Evolutionary conservation across 2,888 invertebrate species (phyloP).

Genomic region (Protophormia terraenovae): DNA sequence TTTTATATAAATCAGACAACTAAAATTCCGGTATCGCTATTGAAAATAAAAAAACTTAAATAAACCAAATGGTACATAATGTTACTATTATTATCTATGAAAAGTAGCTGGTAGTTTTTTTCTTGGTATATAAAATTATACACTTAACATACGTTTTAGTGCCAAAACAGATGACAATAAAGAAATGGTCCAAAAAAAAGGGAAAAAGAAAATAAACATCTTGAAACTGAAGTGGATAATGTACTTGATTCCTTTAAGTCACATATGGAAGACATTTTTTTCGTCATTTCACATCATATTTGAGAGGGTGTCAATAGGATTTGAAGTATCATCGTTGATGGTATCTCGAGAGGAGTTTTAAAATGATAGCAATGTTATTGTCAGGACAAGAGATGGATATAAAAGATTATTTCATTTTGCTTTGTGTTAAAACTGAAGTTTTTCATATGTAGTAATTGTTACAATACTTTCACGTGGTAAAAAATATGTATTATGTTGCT

Average conservation of each 20-base stretch:
- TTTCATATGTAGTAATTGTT: no score
- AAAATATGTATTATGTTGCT: no score
- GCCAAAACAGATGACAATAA: slow-evolving; percentile 63
- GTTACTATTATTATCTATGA: slow-evolving; percentile 23
- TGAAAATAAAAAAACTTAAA: slow-evolving; percentile 20
- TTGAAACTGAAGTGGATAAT: slow-evolving; percentile 59
- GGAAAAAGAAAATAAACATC: slow-evolving; percentile 26
- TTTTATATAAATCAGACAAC: slow-evolving; percentile 11
- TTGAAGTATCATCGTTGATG: slow-evolving; percentile 35
- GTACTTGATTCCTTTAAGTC: slow-evolving; percentile 44
- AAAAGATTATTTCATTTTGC: background rate
- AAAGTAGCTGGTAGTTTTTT: slow-evolving; percentile 36
- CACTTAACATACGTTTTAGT: slow-evolving; percentile 71
- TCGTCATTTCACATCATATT: background rate
- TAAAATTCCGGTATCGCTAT: background rate
- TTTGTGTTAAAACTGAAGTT: no score
- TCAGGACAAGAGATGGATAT: background rate
- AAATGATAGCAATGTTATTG: slow-evolving; percentile 1
- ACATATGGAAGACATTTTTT: slow-evolving; percentile 24
- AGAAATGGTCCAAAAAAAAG: slow-evolving; percentile 21
- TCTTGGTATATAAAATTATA: slow-evolving; percentile 42
- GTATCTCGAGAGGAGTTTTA: slow-evolving; percentile 35
- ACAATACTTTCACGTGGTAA: no score
- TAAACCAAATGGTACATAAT: slow-evolving; percentile 52
- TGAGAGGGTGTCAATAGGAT: slow-evolving; percentile 29